These are phyloP conservation scores for Tuberolachnus salignus DNA, from an alignment of 2,888 invertebrate genomes.

Conservation along the genomic window DNA sequence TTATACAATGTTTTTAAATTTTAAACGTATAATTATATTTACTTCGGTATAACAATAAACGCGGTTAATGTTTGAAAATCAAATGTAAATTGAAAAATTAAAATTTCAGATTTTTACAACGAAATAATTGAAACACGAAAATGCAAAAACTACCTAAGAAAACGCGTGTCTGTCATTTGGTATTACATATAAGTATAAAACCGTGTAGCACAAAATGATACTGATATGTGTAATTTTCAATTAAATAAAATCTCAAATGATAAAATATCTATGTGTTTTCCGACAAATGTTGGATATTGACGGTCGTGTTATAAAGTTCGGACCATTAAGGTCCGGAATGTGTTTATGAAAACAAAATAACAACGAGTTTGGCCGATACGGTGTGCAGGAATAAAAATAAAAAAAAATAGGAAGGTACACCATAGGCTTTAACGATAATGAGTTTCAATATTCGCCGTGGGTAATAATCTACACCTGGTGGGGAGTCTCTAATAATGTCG, in stretches of 20 bases:
- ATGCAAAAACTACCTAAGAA: no score
- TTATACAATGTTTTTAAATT: no score
- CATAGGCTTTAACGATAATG: conserved; percentile 44
- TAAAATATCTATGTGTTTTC: neutral
- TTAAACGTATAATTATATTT: no score
- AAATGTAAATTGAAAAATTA: no score
- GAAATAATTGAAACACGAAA: no score
- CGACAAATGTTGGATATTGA: conserved; percentile 31
- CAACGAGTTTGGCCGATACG: neutral
- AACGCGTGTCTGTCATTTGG: neutral
- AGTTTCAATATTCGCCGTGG: conserved; percentile 40
- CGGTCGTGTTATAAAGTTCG: conserved; percentile 5
- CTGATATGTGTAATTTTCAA: neutral
- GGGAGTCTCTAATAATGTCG: conserved; percentile 42
- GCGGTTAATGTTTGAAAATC: no score
- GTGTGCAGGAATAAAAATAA: neutral
- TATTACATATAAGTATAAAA: neutral
- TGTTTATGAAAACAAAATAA: conserved; percentile 34
- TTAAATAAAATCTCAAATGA: neutral
- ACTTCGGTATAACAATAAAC: no score
- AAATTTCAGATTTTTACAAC: no score
- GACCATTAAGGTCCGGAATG: conserved; percentile 12
- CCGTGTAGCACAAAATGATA: neutral
- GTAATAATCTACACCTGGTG: conserved; percentile 47
- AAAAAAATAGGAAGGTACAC: conserved; percentile 12